Evolutionary conservation across 2,888 invertebrate genomes (phyloP).

Genomic region (Temnothorax ravouxi): DNA sequence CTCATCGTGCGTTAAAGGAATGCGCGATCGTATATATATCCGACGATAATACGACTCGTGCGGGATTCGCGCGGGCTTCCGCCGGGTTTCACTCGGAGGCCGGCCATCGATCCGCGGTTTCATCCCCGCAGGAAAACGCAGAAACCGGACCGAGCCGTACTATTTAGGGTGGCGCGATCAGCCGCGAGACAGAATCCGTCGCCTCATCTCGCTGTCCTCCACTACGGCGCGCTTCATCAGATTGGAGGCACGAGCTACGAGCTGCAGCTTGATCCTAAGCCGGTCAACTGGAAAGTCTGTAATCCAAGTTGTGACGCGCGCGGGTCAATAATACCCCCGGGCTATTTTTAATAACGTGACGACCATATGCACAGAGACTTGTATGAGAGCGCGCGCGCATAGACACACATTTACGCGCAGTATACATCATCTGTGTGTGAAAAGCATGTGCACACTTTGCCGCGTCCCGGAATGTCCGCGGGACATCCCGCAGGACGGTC

Average conservation of each 20-base stretch:
- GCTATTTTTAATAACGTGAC: slow-evolving; percentile 79
- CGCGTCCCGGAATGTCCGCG: slow-evolving; percentile 35
- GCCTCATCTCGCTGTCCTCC: not conserved
- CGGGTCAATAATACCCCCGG: slow-evolving; percentile 78
- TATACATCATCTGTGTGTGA: not conserved
- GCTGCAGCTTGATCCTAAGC: slow-evolving; percentile 58
- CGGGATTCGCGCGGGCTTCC: not conserved
- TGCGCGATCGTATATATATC: not conserved
- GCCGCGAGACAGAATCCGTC: not conserved
- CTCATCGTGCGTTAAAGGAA: not conserved
- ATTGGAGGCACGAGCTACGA: slow-evolving; percentile 36
- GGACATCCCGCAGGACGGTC: slow-evolving; percentile 18
- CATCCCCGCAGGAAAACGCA: not conserved
- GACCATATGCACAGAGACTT: slow-evolving; percentile 47
- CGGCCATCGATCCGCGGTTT: slow-evolving; percentile 30
- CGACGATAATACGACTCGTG: not conserved
- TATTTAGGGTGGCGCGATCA: not conserved
- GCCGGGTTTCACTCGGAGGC: not conserved
- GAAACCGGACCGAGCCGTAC: not conserved
- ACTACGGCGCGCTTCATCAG: not conserved
- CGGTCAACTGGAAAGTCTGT: slow-evolving; percentile 75
- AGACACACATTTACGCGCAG: not conserved
- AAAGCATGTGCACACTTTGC: not conserved
- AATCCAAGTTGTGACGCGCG: slow-evolving; percentile 76
- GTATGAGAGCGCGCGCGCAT: slow-evolving; percentile 2